Evolutionary conservation across 2,797 vertebrate genomes (phyloP).

Genomic region (Falco cherrug): DNA sequence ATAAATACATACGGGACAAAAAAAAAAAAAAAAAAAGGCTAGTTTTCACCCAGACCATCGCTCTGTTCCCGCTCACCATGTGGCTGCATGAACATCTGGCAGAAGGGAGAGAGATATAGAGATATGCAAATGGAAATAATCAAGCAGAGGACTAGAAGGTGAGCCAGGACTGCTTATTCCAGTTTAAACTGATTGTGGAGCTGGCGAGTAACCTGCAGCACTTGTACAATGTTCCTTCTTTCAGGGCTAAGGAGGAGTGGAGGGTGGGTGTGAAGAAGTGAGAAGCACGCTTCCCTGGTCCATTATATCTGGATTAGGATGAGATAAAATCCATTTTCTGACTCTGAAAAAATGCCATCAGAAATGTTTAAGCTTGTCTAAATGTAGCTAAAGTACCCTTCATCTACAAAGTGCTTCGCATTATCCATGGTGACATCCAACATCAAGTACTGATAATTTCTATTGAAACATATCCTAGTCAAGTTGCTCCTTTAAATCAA

Average conservation of each 20-base stretch:
- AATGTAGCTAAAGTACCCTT: neutral
- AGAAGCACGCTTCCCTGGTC: neutral
- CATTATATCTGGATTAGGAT: neutral
- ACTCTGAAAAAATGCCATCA: neutral
- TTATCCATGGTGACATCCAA: neutral
- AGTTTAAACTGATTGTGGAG: neutral
- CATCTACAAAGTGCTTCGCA: neutral
- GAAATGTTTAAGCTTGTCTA: neutral
- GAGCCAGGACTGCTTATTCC: neutral
- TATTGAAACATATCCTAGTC: neutral
- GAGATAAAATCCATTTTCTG: neutral
- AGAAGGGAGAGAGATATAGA: neutral
- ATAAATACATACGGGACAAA: neutral
- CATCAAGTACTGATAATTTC: neutral
- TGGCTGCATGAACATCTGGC: neutral
- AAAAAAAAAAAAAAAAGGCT: neutral
- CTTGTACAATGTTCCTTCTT: neutral
- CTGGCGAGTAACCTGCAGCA: neutral
- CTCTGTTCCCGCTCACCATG: neutral
- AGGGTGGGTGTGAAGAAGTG: neutral
- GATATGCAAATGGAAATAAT: neutral
- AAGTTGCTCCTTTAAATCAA: neutral
- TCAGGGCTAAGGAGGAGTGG: neutral
- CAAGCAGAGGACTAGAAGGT: conserved; percentile 12
- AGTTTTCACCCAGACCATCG: neutral